Conservation (phyloP, 2,113 vertebrate species). For the Hirundichthys speculiger region DNA sequence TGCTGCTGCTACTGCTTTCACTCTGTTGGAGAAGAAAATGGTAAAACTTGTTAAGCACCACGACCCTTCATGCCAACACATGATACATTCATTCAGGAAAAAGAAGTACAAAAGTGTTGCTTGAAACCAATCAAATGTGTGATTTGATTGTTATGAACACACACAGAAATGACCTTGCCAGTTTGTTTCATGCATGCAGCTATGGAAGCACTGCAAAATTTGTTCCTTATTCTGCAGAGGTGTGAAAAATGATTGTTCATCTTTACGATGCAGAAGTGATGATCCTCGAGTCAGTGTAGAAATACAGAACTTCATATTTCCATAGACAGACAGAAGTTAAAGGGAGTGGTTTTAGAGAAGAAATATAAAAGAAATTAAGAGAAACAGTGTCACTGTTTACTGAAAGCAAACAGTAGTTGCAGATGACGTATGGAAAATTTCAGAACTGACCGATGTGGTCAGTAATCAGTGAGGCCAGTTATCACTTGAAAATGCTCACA, state of each 20-base stretch:
- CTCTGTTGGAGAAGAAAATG: conserved; percentile 80
- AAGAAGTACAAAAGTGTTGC: neutral
- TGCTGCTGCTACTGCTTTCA: conserved; percentile 99
- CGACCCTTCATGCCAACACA: neutral
- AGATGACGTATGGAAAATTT: neutral
- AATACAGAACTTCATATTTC: conserved; percentile 8
- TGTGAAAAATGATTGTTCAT: neutral
- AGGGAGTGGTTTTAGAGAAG: neutral
- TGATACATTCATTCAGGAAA: neutral
- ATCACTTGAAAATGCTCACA: neutral
- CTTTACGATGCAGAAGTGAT: conserved; percentile 24
- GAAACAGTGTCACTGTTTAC: neutral
- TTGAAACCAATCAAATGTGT: conserved; percentile 55
- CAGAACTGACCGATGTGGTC: neutral
- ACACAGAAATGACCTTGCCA: conserved; percentile 7
- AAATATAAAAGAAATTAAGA: conserved; percentile 9
- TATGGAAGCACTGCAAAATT: conserved; percentile 26
- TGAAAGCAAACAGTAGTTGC: neutral
- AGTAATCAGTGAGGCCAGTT: neutral
- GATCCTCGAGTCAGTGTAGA: neutral
- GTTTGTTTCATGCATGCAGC: conserved; percentile 50
- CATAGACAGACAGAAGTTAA: conserved; percentile 3
- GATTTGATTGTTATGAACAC: conserved; percentile 49
- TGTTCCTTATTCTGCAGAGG: neutral
- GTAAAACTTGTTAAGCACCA: neutral